A percentile compares a stretch with the other conserved stretches of the same genome.
Conservation (phyloP, 1,140 invertebrate genomes). For the Holcopasites calliopsidis region DNA sequence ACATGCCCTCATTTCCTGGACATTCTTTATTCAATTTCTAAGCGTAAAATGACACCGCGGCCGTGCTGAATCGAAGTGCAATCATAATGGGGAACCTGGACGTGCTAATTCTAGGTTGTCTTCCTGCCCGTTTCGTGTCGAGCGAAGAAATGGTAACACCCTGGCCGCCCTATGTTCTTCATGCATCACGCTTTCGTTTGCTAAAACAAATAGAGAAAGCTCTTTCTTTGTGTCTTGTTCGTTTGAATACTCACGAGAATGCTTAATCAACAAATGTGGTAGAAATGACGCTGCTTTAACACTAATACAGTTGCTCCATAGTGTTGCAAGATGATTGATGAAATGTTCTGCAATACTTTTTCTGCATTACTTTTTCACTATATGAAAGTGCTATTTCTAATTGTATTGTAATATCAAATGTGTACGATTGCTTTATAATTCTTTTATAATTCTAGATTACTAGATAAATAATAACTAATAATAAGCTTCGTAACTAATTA, state of each 20-base stretch:
- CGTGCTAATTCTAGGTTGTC: constrained; percentile 73
- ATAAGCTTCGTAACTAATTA: too few species aligned
- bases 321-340: too few species aligned
- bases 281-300: not conserved
- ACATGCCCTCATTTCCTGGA: constrained; percentile 65
- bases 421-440: too few species aligned
- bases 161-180: constrained; percentile 24
- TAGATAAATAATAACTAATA: too few species aligned
- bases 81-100: constrained; percentile 57
- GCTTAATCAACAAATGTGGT: not conserved
- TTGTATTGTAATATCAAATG: too few species aligned
- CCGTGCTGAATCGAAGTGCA: constrained; percentile 53
- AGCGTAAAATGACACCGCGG: constrained; percentile 65
- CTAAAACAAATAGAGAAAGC: constrained; percentile 61
- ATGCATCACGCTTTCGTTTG: not conserved
- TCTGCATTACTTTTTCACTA: too few species aligned
- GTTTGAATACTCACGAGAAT: constrained; percentile 22
- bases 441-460: too few species aligned
- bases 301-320: not conserved
- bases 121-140: constrained; percentile 63
- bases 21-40: constrained; percentile 69
- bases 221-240: not conserved
- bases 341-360: too few species aligned
- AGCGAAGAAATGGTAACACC: constrained; percentile 55
- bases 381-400: too few species aligned